Conservation (phyloP, 2,888 invertebrate genomes). For the Dryobotodes eremita region DNA sequence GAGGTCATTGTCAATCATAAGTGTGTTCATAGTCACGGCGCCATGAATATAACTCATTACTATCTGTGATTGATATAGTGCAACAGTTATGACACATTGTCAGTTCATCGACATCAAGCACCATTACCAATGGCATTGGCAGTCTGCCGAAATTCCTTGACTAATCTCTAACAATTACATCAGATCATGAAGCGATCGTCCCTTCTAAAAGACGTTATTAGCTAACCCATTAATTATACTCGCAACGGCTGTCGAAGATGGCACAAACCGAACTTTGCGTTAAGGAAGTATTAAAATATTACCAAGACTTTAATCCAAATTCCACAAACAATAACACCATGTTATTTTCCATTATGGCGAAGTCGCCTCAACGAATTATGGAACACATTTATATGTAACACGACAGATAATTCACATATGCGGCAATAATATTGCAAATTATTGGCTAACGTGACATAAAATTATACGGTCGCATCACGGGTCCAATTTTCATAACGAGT, state of each 20-base stretch:
- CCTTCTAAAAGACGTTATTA: conserved; percentile 72
- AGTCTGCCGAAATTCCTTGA: conserved; percentile 34
- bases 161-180: conserved; percentile 42
- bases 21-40: conserved; percentile 11
- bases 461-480: conserved; percentile 74
- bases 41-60: conserved; percentile 26
- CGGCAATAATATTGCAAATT: conserved; percentile 73
- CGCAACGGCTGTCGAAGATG: conserved; percentile 86
- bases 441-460: conserved; percentile 74
- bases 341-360: conserved; percentile 50
- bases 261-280: conserved; percentile 78
- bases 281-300: conserved; percentile 72
- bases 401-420: conserved; percentile 68
- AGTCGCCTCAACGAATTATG: conserved; percentile 58
- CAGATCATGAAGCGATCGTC: conserved; percentile 62
- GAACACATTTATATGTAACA: conserved; percentile 43
- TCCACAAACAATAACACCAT: conserved; percentile 60
- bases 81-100: conserved; percentile 41
- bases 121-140: conserved; percentile 47
- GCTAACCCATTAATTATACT: conserved; percentile 85
- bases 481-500: conserved; percentile 78
- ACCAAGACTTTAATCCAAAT: conserved; percentile 68
- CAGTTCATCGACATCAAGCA: conserved; percentile 50
- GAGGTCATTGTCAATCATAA: conserved; percentile 34
- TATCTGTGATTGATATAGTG: conserved; percentile 50